phyloP scores from a whole-genome alignment of 2,888 invertebrate species.

The Mimumesa dahlbomi region DNA sequence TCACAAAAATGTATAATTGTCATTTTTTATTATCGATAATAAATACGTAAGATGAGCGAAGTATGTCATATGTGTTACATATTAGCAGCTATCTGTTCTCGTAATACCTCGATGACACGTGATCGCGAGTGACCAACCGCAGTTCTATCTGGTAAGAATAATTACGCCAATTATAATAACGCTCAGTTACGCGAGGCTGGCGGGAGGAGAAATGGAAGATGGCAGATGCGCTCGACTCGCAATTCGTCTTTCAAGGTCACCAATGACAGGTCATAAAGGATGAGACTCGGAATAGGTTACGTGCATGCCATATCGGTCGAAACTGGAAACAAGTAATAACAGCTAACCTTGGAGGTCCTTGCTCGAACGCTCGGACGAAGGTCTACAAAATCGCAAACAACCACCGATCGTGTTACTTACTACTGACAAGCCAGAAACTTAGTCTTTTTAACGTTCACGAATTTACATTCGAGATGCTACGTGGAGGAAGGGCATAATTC shows the following conservation, averaged over 20 bases:
- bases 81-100: too few relatives aligned
- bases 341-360: constrained; percentile 55
- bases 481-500: constrained; percentile 2
- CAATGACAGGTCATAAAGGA: constrained; percentile 58
- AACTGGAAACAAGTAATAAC: too few relatives aligned
- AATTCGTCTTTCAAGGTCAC: constrained; percentile 41
- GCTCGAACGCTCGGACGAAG: constrained; percentile 51
- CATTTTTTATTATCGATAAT: too few relatives aligned
- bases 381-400: constrained; percentile 50
- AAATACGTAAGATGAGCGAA: too few relatives aligned
- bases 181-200: constrained; percentile 12
- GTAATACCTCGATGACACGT: too few relatives aligned
- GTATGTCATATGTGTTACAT: too few relatives aligned
- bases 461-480: constrained; percentile 10
- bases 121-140: too few relatives aligned
- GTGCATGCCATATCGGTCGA: constrained; percentile 60
- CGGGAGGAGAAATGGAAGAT: too few relatives aligned
- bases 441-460: constrained; percentile 18
- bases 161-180: too few relatives aligned
- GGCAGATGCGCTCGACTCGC: neutral
- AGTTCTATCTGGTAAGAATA: too few relatives aligned
- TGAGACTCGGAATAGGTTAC: constrained; percentile 54
- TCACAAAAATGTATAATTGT: too few relatives aligned
- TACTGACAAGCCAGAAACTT: constrained; percentile 8
- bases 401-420: constrained; percentile 34